These are phyloP conservation scores for Meriones unguiculatus DNA, from an alignment of 2,113 vertebrate genomes.

Conservation along the genomic window DNA sequence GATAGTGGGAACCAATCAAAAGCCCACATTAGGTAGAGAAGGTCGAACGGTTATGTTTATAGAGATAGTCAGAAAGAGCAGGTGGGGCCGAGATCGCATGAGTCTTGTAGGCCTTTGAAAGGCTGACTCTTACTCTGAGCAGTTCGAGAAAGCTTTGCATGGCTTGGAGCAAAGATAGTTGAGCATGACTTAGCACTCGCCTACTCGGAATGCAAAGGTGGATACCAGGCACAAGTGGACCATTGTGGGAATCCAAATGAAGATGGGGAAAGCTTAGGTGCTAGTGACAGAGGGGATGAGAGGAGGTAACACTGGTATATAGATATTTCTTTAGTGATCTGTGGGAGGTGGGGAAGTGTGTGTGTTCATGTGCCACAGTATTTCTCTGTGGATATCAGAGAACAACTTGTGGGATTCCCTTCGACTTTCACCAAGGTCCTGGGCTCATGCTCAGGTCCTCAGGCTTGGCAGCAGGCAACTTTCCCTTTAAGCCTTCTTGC, in stretches of 20 bases:
- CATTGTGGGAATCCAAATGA: background rate
- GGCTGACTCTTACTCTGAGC: background rate
- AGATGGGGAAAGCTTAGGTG: background rate
- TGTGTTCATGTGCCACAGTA: no score
- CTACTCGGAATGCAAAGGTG: background rate
- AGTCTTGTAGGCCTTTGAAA: background rate
- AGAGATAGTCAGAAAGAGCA: background rate
- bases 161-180: background rate
- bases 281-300: background rate
- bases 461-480: background rate
- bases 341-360: background rate
- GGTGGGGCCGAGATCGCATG: background rate
- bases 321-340: background rate
- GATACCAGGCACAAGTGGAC: background rate
- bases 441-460: background rate
- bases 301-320: background rate
- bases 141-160: background rate
- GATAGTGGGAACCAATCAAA: no score
- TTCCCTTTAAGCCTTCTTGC: background rate
- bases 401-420: background rate
- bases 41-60: accelerated
- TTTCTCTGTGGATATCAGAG: background rate
- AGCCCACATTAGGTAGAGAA: background rate
- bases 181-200: background rate
- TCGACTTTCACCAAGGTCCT: background rate